Evolutionary conservation across 1,140 invertebrate genomes (phyloP).

Genomic region (Drosophila watanabei): DNA sequence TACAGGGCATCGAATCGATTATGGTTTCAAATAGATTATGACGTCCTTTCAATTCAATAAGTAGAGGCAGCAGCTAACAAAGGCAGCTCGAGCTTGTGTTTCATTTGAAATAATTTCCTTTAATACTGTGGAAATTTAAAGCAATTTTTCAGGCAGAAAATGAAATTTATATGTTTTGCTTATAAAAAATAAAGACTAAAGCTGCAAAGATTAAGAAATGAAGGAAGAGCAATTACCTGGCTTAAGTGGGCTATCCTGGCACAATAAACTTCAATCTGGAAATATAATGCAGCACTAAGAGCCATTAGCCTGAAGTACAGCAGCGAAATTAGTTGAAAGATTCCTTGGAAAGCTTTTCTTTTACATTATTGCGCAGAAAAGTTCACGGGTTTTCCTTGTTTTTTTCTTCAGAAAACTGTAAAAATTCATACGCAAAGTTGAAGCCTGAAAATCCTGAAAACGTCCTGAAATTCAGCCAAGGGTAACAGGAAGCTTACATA

Average conservation of each 20-base stretch:
- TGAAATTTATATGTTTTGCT: neutral
- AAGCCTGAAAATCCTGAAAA: neutral
- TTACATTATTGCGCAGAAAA: neutral
- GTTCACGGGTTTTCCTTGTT: neutral
- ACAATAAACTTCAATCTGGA: conserved; percentile 11
- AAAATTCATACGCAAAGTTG: neutral
- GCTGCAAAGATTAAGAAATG: neutral
- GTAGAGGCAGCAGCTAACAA: neutral
- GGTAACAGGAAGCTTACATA: conserved; percentile 22
- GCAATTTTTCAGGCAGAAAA: too few relatives aligned
- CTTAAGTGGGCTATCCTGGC: neutral
- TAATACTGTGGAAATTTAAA: neutral
- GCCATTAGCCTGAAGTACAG: neutral
- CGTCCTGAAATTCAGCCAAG: too few relatives aligned
- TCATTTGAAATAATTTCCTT: neutral
- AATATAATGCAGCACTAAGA: neutral
- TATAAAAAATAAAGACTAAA: neutral
- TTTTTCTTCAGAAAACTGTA: neutral
- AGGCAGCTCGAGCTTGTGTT: neutral
- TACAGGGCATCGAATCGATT: conserved; percentile 18
- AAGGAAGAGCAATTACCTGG: fast-evolving
- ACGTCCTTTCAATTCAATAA: neutral
- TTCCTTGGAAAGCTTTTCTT: neutral
- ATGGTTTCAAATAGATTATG: neutral
- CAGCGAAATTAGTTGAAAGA: neutral